These are phyloP conservation scores for Odontomachus brunneus DNA, from an alignment of 1,140 invertebrate genomes.

Conservation along the genomic window DNA sequence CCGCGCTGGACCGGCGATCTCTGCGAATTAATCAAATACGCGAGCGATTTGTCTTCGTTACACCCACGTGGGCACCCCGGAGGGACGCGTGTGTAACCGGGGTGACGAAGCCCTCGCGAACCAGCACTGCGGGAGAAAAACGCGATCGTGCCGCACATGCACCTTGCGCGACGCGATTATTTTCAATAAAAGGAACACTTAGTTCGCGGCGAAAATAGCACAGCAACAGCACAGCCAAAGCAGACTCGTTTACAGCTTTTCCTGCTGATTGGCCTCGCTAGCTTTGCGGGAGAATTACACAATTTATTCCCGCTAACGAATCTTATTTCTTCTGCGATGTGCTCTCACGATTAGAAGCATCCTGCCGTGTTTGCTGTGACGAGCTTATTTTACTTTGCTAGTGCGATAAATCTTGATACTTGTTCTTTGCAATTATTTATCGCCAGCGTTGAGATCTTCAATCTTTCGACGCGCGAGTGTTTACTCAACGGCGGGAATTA, in stretches of 20 bases:
- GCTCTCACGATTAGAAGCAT: no score
- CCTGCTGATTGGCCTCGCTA: no score
- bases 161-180: constrained; percentile 17
- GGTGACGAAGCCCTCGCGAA: constrained; percentile 70
- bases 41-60: constrained; percentile 82
- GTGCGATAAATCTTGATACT: no score
- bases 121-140: constrained; percentile 64
- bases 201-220: background rate
- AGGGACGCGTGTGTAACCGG: constrained; percentile 72
- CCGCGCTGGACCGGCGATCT: constrained; percentile 63
- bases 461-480: background rate
- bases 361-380: no score
- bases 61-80: constrained; percentile 79
- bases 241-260: no score
- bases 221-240: background rate
- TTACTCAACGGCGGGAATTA: background rate
- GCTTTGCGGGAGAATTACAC: no score
- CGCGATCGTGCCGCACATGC: constrained; percentile 53
- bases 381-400: no score
- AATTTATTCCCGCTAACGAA: no score
- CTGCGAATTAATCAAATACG: constrained; percentile 80
- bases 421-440: no score
- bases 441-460: no score
- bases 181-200: constrained; percentile 5
- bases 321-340: no score